Percentiles rank a stretch among this genome's conserved stretches.
These are phyloP conservation scores for Trichonephila clavipes DNA, from an alignment of 1,140 invertebrate species.

Conservation along the genomic window DNA sequence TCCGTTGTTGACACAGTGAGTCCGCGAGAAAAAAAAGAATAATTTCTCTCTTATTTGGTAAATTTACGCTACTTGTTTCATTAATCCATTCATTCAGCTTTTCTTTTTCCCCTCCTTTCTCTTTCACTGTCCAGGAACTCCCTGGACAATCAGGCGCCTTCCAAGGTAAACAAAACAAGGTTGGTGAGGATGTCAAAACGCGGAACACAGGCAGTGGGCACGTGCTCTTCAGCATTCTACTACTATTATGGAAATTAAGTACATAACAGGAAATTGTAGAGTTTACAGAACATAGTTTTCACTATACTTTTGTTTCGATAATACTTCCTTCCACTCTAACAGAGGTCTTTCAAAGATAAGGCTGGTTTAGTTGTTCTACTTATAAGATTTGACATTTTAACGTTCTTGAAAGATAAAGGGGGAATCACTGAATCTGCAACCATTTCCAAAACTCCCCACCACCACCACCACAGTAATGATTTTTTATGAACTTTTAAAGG, in stretches of 20 bases:
- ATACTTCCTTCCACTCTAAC: neutral
- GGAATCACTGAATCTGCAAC: no score
- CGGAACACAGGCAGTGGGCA: neutral
- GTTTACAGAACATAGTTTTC: neutral
- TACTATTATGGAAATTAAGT: neutral
- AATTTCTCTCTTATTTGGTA: neutral
- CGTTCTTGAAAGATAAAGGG: no score
- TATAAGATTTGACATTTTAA: no score
- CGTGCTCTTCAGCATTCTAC: neutral
- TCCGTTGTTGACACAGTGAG: neutral
- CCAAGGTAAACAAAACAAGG: conserved; percentile 27
- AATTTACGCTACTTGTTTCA: neutral
- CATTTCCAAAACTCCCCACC: no score
- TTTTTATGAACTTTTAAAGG: no score
- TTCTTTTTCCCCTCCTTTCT: neutral
- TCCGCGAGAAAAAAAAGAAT: neutral
- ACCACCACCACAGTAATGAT: no score
- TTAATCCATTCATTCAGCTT: neutral
- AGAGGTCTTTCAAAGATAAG: neutral
- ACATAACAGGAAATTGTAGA: neutral
- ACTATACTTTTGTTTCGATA: neutral
- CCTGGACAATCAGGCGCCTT: neutral
- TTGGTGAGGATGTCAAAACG: neutral
- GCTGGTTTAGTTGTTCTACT: no score
- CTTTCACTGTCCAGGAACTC: neutral